Base-by-base conservation (phyloP, 2,113 vertebrate species). In the Sturnus vulgaris region DNA sequence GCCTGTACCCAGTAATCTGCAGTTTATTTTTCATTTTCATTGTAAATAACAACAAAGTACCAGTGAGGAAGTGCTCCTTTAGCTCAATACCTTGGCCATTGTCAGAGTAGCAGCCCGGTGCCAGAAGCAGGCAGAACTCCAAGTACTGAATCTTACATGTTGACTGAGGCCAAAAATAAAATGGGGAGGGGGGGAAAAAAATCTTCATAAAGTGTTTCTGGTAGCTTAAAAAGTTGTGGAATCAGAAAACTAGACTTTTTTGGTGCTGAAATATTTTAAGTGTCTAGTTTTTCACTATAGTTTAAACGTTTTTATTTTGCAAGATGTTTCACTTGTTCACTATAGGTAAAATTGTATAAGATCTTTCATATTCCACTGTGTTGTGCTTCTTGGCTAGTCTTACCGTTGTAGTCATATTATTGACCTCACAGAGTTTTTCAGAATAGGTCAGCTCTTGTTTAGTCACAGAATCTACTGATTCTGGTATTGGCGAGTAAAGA, bases 71-170 rank as follows among this genome's bases (percentile, higher is more conserved):
- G 7, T 9, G 7, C 44, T 88, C 7, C 35, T 85, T 80, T 69
- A 53, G 35, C 12, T 55, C 1, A 1, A 0, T 52, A 3, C 4
- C 1, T 37, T 77, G 71, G 28, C 55, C 35, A 33, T n/a, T 44
- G 52, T 80, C 46, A 31, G n/a, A 35, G 13, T 7, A 77, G 50
- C 33, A 55, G 22, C 46, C 3, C 30, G 21, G 35, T 86, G 76
- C 56, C 76, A 68, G 65, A 78, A 93, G 44, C 30, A 40, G 16
- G 21, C 6, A 35, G 35, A 44, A 64, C 21, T 52, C 35, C 24
- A 64, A n/a, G 30, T 24, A 47, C 42, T 15, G 28, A 28, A 44
- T 12, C 12, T 76, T 76, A 16, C 20, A 8, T 72, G 33, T 20
- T 65, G 44, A 39, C 5, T n/a, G 27, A 64, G 15, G 30, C 47